phyloP scores from a whole-genome alignment of 2,113 vertebrate genomes.

The Scomber scombrus region DNA sequence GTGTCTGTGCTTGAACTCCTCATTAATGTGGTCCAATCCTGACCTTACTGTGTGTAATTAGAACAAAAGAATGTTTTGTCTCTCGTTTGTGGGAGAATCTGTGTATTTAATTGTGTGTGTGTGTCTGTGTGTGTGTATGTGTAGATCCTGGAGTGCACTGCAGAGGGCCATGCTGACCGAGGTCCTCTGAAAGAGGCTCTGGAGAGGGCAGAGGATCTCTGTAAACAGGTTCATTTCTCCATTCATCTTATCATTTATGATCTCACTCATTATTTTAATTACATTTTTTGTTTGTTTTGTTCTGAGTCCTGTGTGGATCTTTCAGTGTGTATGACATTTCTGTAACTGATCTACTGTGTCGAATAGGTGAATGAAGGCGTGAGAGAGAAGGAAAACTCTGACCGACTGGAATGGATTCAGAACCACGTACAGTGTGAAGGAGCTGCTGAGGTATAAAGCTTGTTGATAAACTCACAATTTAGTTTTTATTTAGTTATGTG shows the following conservation, averaged over 20 bases:
- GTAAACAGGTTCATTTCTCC: constrained; percentile 80
- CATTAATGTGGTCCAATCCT: neutral
- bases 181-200: constrained; percentile 88
- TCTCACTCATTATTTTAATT: neutral
- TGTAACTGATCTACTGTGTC: neutral
- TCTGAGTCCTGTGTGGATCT: neutral
- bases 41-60: neutral
- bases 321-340: neutral
- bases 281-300: neutral
- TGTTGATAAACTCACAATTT: neutral
- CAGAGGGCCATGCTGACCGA: constrained; percentile 89
- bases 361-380: constrained; percentile 94
- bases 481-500: neutral
- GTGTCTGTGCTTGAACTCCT: constrained; percentile 4
- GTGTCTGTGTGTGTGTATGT: constrained; percentile 37
- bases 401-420: constrained; percentile 97
- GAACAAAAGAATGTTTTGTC: neutral
- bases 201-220: constrained; percentile 93
- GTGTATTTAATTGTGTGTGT: constrained; percentile 2
- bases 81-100: neutral
- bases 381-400: constrained; percentile 94
- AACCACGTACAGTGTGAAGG: constrained; percentile 93
- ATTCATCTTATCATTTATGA: neutral
- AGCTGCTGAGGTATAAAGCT: constrained; percentile 86
- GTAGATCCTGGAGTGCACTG: constrained; percentile 94